Evolutionary conservation across 2,113 vertebrate genomes (phyloP), one percentile per base, ranked within the genome.

Genomic region (Terrapene triunguis): DNA sequence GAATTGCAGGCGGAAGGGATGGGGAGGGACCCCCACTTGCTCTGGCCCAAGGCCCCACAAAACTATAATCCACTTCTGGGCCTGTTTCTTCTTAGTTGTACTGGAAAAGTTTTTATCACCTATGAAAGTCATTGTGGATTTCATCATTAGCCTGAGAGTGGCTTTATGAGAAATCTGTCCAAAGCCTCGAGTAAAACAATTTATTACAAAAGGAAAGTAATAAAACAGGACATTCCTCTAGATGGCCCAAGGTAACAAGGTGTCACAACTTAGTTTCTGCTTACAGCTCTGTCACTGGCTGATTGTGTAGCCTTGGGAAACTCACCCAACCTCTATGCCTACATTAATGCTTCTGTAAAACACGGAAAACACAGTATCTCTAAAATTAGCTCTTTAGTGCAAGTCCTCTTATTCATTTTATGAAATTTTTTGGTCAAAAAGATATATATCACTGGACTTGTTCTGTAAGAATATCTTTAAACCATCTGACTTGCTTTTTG

Each of bases 391-490:
- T 93, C 94, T 94, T 94, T 81, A 95, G 92, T 81, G 42, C 65
- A 95, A 42, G 93, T 94, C 94, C 89, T 95, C 96, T 88, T 92
- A 85, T 78, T 96, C 74, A 24, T 72, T 72, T n/a, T 14, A 17
- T 6, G 13, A 16, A n/a, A n/a, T 72, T 72, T 94, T 95, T 80
- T 74, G 44, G 53, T 92, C 85, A 84, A 95, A 95, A 96, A 92
- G 53, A 79, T 93, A 85, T 89, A 79, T 87, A 87, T 93, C 95
- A 90, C 90, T 88, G 95, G 92, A 92, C 93, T 83, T 74, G 32
- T 65, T 65, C 29, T 65, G 5, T 93, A 92, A 96, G 96, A 94
- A 95, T 97, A 95, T 96, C 96, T 93, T 94, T 42, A 95, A 95
- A 92, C 89, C 83, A 89, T 94, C 3, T 91, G 89, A 97, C 92